A percentile compares a stretch with the other conserved stretches of the same genome.
Evolutionary conservation across 2,797 vertebrate species (phyloP).

Genomic region (Pteronotus mesoamericanus): DNA sequence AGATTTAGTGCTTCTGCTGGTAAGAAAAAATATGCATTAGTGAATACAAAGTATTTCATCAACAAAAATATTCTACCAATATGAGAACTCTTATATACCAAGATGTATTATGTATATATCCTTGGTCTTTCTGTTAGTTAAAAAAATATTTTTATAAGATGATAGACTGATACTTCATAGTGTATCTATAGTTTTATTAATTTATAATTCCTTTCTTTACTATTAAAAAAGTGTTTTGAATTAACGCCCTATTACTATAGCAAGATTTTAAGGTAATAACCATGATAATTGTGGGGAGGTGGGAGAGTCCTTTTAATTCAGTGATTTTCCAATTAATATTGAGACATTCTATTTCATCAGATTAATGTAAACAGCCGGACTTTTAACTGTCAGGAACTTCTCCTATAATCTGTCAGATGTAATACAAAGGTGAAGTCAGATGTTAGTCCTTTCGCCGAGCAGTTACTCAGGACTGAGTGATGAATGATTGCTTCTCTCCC

Average conservation of each 20-base stretch:
- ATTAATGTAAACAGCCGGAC: not conserved
- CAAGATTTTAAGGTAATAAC: slow-evolving; percentile 36
- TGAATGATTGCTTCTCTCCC: slow-evolving; percentile 73
- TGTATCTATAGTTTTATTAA: not conserved
- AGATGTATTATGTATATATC: not conserved
- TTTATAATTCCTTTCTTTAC: not conserved
- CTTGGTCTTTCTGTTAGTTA: not conserved
- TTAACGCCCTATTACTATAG: not conserved
- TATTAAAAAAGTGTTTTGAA: slow-evolving; percentile 2
- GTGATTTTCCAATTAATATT: not conserved
- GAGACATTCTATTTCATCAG: not conserved
- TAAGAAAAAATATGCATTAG: not conserved
- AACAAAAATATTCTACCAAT: not conserved
- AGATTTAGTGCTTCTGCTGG: not conserved
- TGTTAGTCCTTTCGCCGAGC: slow-evolving; percentile 1
- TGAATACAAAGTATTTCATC: not conserved
- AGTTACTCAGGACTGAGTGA: slow-evolving; percentile 65
- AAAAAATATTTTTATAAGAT: slow-evolving; percentile 1
- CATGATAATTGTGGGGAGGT: not conserved
- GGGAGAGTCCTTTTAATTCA: not conserved
- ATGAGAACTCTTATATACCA: not conserved
- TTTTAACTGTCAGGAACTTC: slow-evolving; percentile 19
- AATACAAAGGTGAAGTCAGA: slow-evolving; percentile 62
- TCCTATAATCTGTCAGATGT: not conserved
- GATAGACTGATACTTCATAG: not conserved